Evolutionary conservation across 2,797 vertebrate genomes (phyloP), one percentile per base, ranked within the genome.

Genomic region (Cirrhinus molitorella): DNA sequence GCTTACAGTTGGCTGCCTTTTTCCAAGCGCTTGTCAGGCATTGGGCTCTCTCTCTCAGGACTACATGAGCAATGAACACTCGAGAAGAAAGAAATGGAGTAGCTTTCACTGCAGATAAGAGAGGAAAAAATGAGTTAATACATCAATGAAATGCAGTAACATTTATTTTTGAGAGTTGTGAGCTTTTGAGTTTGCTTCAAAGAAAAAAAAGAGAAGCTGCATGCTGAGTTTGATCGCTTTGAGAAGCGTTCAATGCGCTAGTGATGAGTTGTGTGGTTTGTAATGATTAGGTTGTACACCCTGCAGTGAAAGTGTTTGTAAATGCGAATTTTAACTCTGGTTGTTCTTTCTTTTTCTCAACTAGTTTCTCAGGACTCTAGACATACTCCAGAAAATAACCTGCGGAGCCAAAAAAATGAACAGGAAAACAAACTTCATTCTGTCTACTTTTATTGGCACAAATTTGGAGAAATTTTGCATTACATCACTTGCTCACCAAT

Each of bases 11-110:
- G 45, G 61, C 45, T 75, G 23, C 13, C 21, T 81, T 61, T 47
- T 74, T 49, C 21, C 37, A 23, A 21, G 17, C 3, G n/a, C 40
- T 28, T 34, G 76, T 34, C 76, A 34, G 45, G 40, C 61, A 28
- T 23, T 66, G 6, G 2, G 1, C 31, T 65, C 59, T 79, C 10
- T 70, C 43, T 47, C 59, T 77, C 10, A 77, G 25, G 45, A 51
- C 61, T 51, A 23, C 47, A 49, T 23, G 12, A 61, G 25, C 19
- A 40, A n/a, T 53, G 53, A 23, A n/a, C 53, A 51, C 31, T 28
- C 53, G 47, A 74, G 67, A 81, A 67, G 43, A 40, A 81, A 65
- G n/a, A 65, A 21, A 80, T 28, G 21, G 28, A 65, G 70, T 65
- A 55, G 59, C 70, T 63, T 73, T 74, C 57, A 65, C 43, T 13